A percentile compares a stretch with the other conserved stretches of the same genome.
These are phyloP conservation scores for Macquaria australasica DNA, from an alignment of 2,113 vertebrate species.

Conservation along the genomic window DNA sequence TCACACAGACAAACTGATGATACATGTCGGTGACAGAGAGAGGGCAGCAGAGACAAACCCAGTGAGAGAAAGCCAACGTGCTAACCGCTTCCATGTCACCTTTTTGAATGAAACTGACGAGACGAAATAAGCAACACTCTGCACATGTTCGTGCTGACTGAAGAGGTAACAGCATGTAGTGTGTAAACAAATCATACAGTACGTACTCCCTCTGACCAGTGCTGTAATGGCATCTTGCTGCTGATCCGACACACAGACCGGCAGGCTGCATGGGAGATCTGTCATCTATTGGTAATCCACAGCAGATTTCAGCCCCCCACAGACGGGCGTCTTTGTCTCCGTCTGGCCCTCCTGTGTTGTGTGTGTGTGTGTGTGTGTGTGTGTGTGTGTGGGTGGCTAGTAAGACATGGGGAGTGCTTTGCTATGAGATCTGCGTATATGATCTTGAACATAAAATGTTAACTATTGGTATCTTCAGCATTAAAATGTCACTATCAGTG, in stretches of 20 bases:
- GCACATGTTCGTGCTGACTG: neutral
- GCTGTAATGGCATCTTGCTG: conserved; percentile 13
- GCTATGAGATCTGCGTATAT: neutral
- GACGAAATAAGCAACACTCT: neutral
- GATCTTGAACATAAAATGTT: neutral
- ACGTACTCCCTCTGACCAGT: neutral
- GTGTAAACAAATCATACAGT: neutral
- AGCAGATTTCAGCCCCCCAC: conserved; percentile 50
- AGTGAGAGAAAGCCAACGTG: neutral
- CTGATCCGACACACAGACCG: conserved; percentile 16
- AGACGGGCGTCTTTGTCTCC: conserved; percentile 43
- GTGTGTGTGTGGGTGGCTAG: conserved; percentile 4
- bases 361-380: neutral
- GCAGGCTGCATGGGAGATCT: conserved; percentile 28
- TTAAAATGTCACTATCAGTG: no score
- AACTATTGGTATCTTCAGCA: no score
- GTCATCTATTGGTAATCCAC: conserved; percentile 62
- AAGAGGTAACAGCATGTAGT: neutral
- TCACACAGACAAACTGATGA: conserved; percentile 5
- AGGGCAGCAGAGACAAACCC: conserved; percentile 62
- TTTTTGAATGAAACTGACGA: conserved; percentile 21
- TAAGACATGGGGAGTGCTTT: neutral
- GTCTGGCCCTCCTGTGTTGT: conserved; percentile 22
- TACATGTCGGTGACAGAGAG: conserved; percentile 48
- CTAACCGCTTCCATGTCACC: neutral